Conservation (phyloP, 2,113 vertebrate genomes). For the Gobius niger region DNA sequence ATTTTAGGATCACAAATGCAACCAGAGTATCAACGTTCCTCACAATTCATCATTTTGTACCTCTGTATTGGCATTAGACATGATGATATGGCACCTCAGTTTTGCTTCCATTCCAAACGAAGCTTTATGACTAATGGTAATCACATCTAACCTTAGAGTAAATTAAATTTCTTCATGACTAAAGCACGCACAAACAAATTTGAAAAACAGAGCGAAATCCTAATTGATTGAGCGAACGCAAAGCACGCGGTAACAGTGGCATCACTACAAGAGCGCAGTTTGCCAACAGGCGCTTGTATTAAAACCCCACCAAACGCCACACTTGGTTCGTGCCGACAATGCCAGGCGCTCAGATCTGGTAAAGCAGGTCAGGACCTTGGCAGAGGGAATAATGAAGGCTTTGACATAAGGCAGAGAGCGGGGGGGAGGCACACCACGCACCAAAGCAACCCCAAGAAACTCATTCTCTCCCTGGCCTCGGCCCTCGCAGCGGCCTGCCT, state of each 20-base stretch:
- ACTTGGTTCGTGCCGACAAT: constrained; percentile 9
- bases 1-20: too few species aligned
- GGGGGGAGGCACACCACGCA: constrained; percentile 57
- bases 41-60: too few species aligned
- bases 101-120: too few species aligned
- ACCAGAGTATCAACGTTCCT: too few species aligned
- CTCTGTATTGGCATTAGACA: too few species aligned
- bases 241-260: neutral
- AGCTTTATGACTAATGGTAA: too few species aligned
- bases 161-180: neutral
- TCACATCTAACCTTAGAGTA: neutral
- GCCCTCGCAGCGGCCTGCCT: constrained; percentile 39
- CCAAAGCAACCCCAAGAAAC: constrained; percentile 40
- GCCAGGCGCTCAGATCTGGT: constrained; percentile 3
- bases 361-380: constrained; percentile 63
- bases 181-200: constrained; percentile 3
- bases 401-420: constrained; percentile 65
- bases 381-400: constrained; percentile 58
- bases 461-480: constrained; percentile 40
- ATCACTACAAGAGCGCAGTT: neutral
- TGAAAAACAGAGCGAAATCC: neutral
- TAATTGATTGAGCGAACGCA: constrained; percentile 1
- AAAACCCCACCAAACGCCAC: constrained; percentile 2
- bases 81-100: too few species aligned
- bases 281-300: constrained; percentile 20